Evolutionary conservation across 2,113 vertebrate species (phyloP).

Genomic region (Mormyrus lacerda): DNA sequence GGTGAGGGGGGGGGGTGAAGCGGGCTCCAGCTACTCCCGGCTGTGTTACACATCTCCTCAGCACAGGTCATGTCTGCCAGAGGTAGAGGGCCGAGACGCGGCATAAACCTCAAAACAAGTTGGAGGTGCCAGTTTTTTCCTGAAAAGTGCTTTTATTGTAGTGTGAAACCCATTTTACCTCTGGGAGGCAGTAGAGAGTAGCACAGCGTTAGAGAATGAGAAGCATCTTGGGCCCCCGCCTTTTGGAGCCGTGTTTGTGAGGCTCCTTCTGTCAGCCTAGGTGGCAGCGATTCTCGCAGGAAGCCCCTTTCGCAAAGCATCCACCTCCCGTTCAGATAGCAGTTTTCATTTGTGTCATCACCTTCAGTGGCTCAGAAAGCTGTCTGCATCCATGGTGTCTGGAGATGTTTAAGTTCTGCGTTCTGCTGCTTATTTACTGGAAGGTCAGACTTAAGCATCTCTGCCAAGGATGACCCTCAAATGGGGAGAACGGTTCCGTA

Average conservation of each 20-base stretch:
- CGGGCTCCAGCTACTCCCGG: not conserved
- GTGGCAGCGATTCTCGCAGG: not conserved
- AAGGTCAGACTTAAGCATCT: not conserved
- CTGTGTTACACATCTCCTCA: not conserved
- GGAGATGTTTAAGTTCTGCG: not conserved
- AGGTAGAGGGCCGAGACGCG: not conserved
- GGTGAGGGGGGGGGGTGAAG: constrained; percentile 59
- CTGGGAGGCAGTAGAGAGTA: not conserved
- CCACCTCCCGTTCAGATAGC: not conserved
- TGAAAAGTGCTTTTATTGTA: not conserved
- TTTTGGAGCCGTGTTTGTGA: not conserved
- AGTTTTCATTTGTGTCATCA: not conserved
- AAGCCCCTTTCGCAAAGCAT: not conserved
- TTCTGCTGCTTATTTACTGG: not conserved
- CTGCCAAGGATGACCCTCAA: not conserved
- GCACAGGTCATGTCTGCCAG: not conserved
- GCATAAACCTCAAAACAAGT: not conserved
- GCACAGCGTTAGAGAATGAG: not conserved
- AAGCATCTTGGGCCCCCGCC: not conserved
- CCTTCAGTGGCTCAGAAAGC: not conserved
- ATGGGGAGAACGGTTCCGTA: not conserved
- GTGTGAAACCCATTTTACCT: not conserved
- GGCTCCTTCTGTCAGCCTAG: not conserved
- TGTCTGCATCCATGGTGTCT: not conserved
- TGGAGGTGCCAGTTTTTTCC: not conserved